Percentiles rank a stretch among this genome's conserved stretches.
phyloP scores from a whole-genome alignment of 2,888 invertebrate species.

The Teleiodes luculella region DNA sequence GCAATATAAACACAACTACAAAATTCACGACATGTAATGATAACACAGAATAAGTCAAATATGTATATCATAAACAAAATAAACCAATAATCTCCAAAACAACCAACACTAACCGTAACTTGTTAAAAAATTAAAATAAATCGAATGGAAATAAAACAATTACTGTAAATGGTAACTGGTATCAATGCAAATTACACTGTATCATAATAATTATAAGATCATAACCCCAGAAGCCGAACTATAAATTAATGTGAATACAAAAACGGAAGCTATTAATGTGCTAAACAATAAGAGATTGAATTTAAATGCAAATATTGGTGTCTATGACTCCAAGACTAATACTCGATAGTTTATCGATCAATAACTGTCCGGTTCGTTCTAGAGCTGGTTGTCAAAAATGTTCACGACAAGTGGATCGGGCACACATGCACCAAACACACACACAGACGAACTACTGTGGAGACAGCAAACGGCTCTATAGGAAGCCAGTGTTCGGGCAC shows the following conservation, averaged over 20 bases:
- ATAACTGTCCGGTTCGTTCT: slow-evolving; percentile 14
- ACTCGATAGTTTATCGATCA: slow-evolving; percentile 15
- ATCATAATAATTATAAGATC: not conserved
- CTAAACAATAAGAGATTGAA: slow-evolving; percentile 13
- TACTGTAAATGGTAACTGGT: not conserved
- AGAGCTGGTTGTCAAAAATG: slow-evolving; percentile 12
- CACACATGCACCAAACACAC: not conserved
- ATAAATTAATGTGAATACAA: slow-evolving; percentile 8
- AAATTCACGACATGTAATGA: no score
- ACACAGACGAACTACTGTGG: slow-evolving; percentile 6
- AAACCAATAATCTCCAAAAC: no score
- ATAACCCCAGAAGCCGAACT: slow-evolving; percentile 10
- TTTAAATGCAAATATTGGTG: slow-evolving; percentile 9
- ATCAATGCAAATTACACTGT: not conserved
- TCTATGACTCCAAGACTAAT: slow-evolving; percentile 8
- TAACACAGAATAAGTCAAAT: no score
- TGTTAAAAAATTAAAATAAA: no score
- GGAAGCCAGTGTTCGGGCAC: slow-evolving; percentile 5
- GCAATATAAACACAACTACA: no score
- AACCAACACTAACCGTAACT: no score
- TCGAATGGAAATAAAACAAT: not conserved
- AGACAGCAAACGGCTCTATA: slow-evolving; percentile 10
- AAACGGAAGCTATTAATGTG: slow-evolving; percentile 7
- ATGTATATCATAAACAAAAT: no score
- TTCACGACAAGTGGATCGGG: slow-evolving; percentile 15